Percentiles rank a stretch among this genome's conserved stretches.
Conservation (phyloP, 2,113 vertebrate species). For the Mustela nigripes region DNA sequence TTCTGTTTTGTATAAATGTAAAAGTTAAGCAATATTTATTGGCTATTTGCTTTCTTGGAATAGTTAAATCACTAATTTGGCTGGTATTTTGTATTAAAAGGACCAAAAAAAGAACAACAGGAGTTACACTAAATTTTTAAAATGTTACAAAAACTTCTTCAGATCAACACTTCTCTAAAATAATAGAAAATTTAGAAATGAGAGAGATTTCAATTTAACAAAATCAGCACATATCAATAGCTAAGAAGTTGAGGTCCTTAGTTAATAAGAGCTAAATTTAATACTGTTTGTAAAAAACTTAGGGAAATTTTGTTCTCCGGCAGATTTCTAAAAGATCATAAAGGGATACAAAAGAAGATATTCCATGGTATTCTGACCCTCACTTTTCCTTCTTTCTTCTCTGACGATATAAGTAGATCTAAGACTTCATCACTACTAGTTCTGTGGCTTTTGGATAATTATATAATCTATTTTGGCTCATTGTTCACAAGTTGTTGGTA, state of each 20-base stretch:
- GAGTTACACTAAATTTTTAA: not conserved
- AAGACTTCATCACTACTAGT: not conserved
- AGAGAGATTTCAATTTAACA: not conserved
- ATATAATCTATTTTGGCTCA: not conserved
- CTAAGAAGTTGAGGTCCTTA: not conserved
- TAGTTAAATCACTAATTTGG: not conserved
- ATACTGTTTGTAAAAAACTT: not conserved
- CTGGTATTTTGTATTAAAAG: not conserved
- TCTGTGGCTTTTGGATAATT: not conserved
- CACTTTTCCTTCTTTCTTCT: not conserved
- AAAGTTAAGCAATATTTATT: not conserved
- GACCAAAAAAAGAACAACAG: not conserved
- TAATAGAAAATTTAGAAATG: not conserved
- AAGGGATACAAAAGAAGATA: not conserved
- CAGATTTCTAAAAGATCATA: not conserved
- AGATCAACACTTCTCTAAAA: not conserved
- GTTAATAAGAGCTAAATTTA: not conserved
- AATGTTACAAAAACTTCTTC: not conserved
- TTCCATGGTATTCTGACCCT: not conserved
- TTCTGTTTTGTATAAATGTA: not conserved
- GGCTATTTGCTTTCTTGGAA: not conserved
- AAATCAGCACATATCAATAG: not conserved
- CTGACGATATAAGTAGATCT: not conserved
- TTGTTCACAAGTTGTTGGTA: not conserved
- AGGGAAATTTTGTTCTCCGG: not conserved